Evolutionary conservation across 2,888 invertebrate genomes (phyloP).

Genomic region (Eupithecia subfuscata): DNA sequence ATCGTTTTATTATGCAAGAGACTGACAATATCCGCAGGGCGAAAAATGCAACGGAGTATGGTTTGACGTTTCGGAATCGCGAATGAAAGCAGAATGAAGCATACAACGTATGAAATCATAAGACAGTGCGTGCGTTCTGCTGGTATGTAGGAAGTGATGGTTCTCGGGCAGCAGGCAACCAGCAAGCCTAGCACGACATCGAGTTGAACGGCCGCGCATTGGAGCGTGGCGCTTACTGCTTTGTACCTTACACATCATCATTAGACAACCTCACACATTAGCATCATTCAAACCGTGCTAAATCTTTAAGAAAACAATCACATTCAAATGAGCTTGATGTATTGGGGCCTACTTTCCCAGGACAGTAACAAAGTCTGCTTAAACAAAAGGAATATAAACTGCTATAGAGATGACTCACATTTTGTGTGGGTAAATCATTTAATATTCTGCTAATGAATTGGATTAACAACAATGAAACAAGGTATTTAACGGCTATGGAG

Average conservation of each 20-base stretch:
- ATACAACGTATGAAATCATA: background rate
- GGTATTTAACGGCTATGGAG: slow-evolving; percentile 58
- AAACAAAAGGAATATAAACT: slow-evolving; percentile 39
- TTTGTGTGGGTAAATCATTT: slow-evolving; percentile 37
- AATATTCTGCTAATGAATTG: slow-evolving; percentile 63
- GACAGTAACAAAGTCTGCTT: slow-evolving; percentile 35
- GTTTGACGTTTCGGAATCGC: background rate
- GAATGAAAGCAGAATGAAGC: background rate
- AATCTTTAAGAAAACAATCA: slow-evolving; percentile 25
- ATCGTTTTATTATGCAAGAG: slow-evolving; percentile 4
- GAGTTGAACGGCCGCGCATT: slow-evolving; percentile 76
- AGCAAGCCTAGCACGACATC: slow-evolving; percentile 68
- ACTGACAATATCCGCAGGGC: background rate
- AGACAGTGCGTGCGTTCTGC: slow-evolving; percentile 45
- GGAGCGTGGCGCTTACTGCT: slow-evolving; percentile 71
- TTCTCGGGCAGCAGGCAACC: slow-evolving; percentile 69
- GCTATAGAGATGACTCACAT: slow-evolving; percentile 36
- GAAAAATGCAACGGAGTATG: background rate
- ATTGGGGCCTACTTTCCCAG: background rate
- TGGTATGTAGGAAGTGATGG: slow-evolving; percentile 75
- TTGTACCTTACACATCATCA: slow-evolving; percentile 57
- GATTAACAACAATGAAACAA: slow-evolving; percentile 71
- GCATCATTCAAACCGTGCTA: slow-evolving; percentile 26
- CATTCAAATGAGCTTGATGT: slow-evolving; percentile 16
- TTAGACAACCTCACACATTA: slow-evolving; percentile 29